Conservation (phyloP, 2,113 vertebrate species). For the Vulpes vulpes region DNA sequence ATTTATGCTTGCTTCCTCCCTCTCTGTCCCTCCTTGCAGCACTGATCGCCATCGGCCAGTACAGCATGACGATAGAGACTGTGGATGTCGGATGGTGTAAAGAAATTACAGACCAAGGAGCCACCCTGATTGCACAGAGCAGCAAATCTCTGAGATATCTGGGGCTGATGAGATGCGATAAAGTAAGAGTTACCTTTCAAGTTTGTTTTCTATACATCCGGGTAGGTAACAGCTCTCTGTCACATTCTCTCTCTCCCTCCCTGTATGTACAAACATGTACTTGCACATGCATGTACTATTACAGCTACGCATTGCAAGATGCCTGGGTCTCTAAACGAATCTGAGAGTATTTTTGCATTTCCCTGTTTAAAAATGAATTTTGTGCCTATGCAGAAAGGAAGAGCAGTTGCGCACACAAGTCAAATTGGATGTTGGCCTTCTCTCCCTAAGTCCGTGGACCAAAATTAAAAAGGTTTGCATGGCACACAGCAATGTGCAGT, state of each 20-base stretch:
- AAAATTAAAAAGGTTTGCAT: background rate
- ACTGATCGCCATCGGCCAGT: constrained; percentile 97
- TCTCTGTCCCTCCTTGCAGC: constrained; percentile 88
- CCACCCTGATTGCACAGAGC: constrained; percentile 97
- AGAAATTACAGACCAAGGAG: constrained; percentile 98
- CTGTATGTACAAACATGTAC: background rate
- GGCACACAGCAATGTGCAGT: background rate
- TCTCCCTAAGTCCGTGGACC: background rate
- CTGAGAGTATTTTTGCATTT: constrained; percentile 19
- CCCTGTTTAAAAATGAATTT: constrained; percentile 59
- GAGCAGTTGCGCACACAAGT: background rate
- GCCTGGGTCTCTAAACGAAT: constrained; percentile 28
- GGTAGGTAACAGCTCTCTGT: background rate
- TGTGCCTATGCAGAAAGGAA: constrained; percentile 39
- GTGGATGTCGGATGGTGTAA: constrained; percentile 99
- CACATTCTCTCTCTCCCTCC: background rate
- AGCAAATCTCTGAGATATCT: constrained; percentile 98
- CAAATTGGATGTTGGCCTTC: background rate
- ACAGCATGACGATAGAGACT: constrained; percentile 98
- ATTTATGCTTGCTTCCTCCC: background rate
- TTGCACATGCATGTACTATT: background rate
- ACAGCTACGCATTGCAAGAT: background rate
- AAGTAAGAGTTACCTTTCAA: constrained; percentile 90
- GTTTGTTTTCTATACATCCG: background rate
- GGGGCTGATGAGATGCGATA: constrained; percentile 99